Evolutionary conservation across 2,888 invertebrate genomes (phyloP).

Genomic region (Pachymerium ferrugineum): DNA sequence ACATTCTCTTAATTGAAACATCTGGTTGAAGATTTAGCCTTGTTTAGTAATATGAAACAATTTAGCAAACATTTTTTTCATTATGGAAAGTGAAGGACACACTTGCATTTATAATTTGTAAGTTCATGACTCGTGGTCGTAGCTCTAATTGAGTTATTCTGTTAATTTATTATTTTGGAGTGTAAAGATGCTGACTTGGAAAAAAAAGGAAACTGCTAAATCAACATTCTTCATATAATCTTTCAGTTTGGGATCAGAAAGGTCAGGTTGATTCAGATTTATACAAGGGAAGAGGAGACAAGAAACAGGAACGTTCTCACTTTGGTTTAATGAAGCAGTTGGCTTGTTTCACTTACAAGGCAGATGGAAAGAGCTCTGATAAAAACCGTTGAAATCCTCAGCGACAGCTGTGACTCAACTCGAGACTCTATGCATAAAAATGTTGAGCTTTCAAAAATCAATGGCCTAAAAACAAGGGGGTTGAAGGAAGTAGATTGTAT

Average conservation of each 20-base stretch:
- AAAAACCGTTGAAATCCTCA: not conserved
- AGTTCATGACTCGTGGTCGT: not conserved
- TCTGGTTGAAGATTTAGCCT: not conserved
- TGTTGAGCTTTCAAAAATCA: too few relatives aligned
- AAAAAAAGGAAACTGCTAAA: not conserved
- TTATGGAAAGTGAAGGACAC: not conserved
- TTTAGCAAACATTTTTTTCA: not conserved
- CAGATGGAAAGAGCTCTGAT: not conserved
- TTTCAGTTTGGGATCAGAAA: not conserved
- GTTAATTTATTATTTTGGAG: not conserved
- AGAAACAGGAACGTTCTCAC: conserved; percentile 1
- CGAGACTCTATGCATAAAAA: not conserved
- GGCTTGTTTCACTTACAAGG: conserved; percentile 12
- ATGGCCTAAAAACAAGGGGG: too few relatives aligned
- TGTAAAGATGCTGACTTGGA: too few relatives aligned
- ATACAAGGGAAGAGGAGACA: not conserved
- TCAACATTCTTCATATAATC: not conserved
- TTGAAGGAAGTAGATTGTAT: too few relatives aligned
- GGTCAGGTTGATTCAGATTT: not conserved
- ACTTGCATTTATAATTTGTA: not conserved
- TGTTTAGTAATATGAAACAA: conserved; percentile 8
- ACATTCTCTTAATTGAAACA: not conserved
- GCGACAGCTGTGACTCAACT: not conserved
- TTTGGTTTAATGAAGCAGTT: not conserved
- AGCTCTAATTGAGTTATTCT: not conserved